phyloP scores from a whole-genome alignment of 2,113 vertebrate genomes.

The Tyto alba region DNA sequence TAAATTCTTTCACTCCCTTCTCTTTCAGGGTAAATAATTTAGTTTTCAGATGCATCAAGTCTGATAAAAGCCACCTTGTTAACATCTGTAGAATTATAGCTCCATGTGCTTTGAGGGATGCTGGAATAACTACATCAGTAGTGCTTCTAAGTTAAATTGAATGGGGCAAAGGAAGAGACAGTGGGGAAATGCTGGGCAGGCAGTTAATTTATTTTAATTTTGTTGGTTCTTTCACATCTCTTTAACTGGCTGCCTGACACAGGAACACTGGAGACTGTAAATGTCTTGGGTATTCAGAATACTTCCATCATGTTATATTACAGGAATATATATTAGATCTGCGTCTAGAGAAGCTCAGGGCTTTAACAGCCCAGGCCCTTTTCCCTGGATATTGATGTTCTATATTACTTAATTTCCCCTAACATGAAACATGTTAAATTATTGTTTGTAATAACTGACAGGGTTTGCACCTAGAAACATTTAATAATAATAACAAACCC shows the following conservation, averaged over 20 bases:
- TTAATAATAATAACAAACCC: background rate
- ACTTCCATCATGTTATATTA: background rate
- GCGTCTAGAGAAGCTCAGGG: background rate
- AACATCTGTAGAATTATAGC: background rate
- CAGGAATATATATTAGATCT: background rate
- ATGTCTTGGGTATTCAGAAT: background rate
- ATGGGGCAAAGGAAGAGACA: background rate
- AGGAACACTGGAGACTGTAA: background rate
- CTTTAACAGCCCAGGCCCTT: background rate
- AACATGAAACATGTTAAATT: background rate
- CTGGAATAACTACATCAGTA: background rate
- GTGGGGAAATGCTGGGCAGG: background rate
- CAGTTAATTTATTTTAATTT: background rate
- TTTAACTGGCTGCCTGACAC: background rate
- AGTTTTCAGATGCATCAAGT: constrained; percentile 8
- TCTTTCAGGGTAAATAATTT: constrained; percentile 31
- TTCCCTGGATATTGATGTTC: background rate
- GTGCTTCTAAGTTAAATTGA: background rate
- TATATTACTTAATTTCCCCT: background rate
- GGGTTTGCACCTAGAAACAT: background rate
- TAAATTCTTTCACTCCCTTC: constrained; percentile 1
- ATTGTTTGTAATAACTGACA: background rate
- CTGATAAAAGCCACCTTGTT: constrained; percentile 10
- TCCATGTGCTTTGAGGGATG: background rate
- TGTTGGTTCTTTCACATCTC: constrained; percentile 4